Evolutionary conservation across 2,888 invertebrate species (phyloP).

Genomic region (Scaptomyza tumidula): DNA sequence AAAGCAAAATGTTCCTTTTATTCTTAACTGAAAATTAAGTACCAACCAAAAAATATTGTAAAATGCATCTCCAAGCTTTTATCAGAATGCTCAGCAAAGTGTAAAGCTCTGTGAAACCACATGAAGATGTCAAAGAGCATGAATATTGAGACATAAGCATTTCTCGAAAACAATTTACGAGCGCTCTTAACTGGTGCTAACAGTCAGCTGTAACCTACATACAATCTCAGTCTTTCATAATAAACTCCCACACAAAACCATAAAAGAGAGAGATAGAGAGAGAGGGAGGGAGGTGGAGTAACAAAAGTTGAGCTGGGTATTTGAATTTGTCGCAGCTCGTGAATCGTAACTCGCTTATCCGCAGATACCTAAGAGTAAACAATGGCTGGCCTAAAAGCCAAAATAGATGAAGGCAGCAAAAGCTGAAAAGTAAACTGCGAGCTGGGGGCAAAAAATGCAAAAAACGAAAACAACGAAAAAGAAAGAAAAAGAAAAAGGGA

Average conservation of each 20-base stretch:
- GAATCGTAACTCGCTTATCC: constrained; percentile 43
- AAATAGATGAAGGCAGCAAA: constrained; percentile 43
- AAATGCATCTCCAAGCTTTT: constrained; percentile 11
- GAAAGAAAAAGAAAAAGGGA: constrained; percentile 21
- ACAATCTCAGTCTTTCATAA: constrained; percentile 21
- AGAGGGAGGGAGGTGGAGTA: not conserved
- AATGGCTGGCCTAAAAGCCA: constrained; percentile 44
- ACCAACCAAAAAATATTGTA: too few species aligned
- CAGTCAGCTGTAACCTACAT: constrained; percentile 22
- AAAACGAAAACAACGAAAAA: constrained; percentile 12
- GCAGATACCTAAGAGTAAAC: constrained; percentile 38
- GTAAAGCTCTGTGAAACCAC: constrained; percentile 25
- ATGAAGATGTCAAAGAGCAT: constrained; percentile 49
- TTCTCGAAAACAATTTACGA: constrained; percentile 46
- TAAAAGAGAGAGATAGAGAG: too few species aligned
- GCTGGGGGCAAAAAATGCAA: not conserved
- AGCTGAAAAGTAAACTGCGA: constrained; percentile 68
- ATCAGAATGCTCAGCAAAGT: constrained; percentile 32
- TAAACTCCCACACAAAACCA: constrained; percentile 17
- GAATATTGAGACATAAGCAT: constrained; percentile 41
- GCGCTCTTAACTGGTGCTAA: constrained; percentile 27
- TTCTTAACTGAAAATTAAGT: too few species aligned
- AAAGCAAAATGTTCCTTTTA: not conserved
- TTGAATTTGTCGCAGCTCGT: constrained; percentile 40
- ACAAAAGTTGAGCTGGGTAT: constrained; percentile 26